Conservation (phyloP, 2,113 vertebrate species). For the Butorides virescens region DNA sequence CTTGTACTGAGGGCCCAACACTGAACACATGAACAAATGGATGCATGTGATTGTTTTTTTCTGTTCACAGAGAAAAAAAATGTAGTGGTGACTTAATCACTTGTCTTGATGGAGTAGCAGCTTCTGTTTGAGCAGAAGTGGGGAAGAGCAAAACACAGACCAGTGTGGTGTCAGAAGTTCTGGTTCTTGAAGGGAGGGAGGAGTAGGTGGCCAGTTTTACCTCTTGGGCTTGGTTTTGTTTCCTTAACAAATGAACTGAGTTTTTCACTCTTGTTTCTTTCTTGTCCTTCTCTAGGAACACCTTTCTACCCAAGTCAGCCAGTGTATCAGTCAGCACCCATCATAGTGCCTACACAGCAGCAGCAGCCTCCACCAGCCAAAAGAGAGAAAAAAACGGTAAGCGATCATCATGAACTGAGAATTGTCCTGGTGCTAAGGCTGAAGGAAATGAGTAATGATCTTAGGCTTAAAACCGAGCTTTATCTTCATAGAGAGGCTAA, state of each 20-base stretch:
- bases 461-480: neutral
- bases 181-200: neutral
- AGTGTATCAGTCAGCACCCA: slow-evolving; percentile 92
- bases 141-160: neutral
- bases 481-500: neutral
- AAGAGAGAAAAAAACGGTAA: slow-evolving; percentile 97
- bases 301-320: slow-evolving; percentile 92
- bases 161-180: neutral
- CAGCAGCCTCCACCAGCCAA: slow-evolving; percentile 87
- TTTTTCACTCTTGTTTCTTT: neutral
- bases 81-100: neutral
- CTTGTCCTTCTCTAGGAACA: slow-evolving; percentile 69
- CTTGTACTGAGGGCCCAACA: too few species aligned
- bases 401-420: neutral
- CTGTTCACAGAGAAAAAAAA: neutral
- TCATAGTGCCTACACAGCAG: slow-evolving; percentile 97
- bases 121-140: neutral
- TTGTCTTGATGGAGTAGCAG: neutral
- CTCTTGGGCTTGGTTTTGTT: neutral
- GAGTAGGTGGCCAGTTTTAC: neutral
- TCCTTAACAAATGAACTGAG: neutral
- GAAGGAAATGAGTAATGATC: rapidly evolving
- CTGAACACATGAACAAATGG: neutral
- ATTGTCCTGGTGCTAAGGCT: neutral
- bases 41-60: rapidly evolving